phyloP scores from a whole-genome alignment of 2,888 invertebrate genomes.

The Tineola bisselliella region DNA sequence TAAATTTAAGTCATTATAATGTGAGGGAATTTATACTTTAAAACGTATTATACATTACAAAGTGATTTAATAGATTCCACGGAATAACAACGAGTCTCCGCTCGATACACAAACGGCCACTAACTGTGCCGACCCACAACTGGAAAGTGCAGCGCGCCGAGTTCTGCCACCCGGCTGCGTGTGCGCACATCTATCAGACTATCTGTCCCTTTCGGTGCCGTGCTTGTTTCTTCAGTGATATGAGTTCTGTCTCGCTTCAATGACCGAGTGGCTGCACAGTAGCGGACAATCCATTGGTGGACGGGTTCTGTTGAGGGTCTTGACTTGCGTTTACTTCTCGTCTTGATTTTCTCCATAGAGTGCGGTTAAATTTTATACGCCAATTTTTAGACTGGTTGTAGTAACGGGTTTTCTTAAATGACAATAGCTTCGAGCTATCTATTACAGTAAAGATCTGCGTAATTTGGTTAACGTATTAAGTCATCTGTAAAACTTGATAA shows the following conservation, averaged over 20 bases:
- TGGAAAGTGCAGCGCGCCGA: conserved; percentile 41
- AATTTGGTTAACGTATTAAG: conserved; percentile 10
- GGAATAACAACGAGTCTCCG: conserved; percentile 24
- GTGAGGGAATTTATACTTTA: conserved; percentile 27
- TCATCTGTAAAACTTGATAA: neutral
- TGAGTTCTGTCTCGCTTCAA: conserved; percentile 24
- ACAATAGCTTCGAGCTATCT: conserved; percentile 43
- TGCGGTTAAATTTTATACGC: conserved; percentile 33
- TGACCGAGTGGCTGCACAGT: conserved; percentile 50
- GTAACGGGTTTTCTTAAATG: conserved; percentile 46
- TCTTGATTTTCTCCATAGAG: conserved; percentile 40
- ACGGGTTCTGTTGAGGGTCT: conserved; percentile 57
- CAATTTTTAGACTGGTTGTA: conserved; percentile 49
- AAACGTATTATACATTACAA: conserved; percentile 18
- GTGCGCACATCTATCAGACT: conserved; percentile 30
- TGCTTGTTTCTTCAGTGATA: conserved; percentile 17
- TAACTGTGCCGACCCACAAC: conserved; percentile 36
- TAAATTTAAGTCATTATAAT: conserved; percentile 46
- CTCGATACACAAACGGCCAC: neutral
- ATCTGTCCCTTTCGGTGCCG: conserved; percentile 28
- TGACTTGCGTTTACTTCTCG: conserved; percentile 33
- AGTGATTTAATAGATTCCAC: conserved; percentile 47
- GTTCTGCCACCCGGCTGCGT: conserved; percentile 25
- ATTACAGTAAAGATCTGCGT: conserved; percentile 25
- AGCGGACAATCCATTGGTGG: conserved; percentile 51